Conservation (phyloP, 2,113 vertebrate species). For the Lynx canadensis region DNA sequence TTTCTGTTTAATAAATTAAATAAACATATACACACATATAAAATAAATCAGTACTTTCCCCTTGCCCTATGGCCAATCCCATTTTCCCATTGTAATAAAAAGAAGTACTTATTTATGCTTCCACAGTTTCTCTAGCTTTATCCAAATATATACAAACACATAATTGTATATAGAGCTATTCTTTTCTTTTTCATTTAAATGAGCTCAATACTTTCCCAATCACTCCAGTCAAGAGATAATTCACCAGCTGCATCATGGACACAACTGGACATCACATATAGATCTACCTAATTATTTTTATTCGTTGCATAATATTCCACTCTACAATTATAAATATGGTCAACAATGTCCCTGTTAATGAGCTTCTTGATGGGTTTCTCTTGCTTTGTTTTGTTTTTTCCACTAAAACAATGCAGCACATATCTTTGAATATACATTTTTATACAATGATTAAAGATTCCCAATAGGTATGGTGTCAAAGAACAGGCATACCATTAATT, state of each 20-base stretch:
- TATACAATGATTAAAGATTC: background rate
- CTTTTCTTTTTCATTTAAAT: conserved; percentile 2
- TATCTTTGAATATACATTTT: background rate
- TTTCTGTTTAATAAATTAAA: background rate
- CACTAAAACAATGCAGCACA: background rate
- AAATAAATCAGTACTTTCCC: background rate
- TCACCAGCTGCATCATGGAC: background rate
- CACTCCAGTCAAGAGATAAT: background rate
- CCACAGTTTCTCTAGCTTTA: background rate
- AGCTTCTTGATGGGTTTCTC: background rate
- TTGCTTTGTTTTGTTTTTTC: background rate
- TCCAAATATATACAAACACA: background rate
- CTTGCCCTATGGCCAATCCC: background rate
- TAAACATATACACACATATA: background rate
- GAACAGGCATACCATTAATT: background rate
- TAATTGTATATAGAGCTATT: background rate
- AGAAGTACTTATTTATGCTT: background rate
- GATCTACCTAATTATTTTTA: background rate
- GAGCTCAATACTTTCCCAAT: background rate
- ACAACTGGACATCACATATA: background rate
- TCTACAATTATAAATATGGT: background rate
- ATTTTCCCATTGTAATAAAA: conserved; percentile 17
- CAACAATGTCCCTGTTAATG: background rate
- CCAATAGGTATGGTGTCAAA: background rate
- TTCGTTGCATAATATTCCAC: background rate